A percentile compares a stretch with the other conserved stretches of the same genome.
Conservation (phyloP, 1,140 invertebrate species). For the Spodoptera litura region DNA sequence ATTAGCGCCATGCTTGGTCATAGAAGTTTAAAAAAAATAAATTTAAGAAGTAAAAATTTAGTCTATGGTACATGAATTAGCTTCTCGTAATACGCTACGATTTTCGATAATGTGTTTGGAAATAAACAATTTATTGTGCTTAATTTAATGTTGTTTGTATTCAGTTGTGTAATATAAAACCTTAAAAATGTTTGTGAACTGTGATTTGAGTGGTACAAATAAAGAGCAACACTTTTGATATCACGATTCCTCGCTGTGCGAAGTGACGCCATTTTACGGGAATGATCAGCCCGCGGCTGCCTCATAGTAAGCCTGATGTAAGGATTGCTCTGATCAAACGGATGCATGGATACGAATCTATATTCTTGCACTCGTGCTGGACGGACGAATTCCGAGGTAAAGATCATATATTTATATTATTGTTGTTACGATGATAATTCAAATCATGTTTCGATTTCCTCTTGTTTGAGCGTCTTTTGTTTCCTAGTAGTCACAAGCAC, state of each 20-base stretch:
- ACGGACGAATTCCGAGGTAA: conserved; percentile 84
- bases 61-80: conserved; percentile 83
- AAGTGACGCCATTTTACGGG: conserved; percentile 87
- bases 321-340: conserved; percentile 79
- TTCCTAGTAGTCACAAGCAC: conserved; percentile 77
- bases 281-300: conserved; percentile 86
- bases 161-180: conserved; percentile 64
- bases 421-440: conserved; percentile 75
- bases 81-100: conserved; percentile 81
- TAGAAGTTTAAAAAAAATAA: conserved; percentile 62
- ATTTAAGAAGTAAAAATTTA: conserved; percentile 64
- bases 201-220: conserved; percentile 68
- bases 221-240: conserved; percentile 76
- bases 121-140: conserved; percentile 77
- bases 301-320: conserved; percentile 83
- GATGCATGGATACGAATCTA: conserved; percentile 83
- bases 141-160: conserved; percentile 67
- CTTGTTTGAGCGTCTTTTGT: conserved; percentile 83
- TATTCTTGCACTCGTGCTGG: conserved; percentile 83
- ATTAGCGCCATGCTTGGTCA: neutral
- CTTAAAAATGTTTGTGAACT: conserved; percentile 71
- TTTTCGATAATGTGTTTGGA: conserved; percentile 83
- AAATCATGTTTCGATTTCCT: conserved; percentile 79
- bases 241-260: conserved; percentile 80
- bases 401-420: conserved; percentile 60